Evolutionary conservation across 2,113 vertebrate genomes (phyloP), one percentile per base, ranked within the genome.

Genomic region (Saguinus imperator): DNA sequence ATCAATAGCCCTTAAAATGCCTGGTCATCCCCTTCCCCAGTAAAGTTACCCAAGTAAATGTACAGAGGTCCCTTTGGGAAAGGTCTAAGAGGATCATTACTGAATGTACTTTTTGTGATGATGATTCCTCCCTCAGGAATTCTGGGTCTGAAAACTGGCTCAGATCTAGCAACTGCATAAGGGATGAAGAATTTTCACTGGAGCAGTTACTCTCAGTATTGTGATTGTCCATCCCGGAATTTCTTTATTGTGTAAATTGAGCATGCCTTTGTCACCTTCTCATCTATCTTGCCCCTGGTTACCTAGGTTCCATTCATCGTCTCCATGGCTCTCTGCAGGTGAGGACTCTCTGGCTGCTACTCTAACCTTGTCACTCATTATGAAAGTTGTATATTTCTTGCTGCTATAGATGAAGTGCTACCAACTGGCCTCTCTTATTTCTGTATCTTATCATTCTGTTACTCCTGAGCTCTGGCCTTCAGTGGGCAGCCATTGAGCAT

Each of bases 1-100:
- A 29, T 87, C 70, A 79, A 37, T 18, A 95, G 80, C 52, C 48
- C 82, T 87, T 81, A 84, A 97, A 92, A 97, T 96, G 92, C 87
- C n/a, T 89, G 5, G 68, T 12, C 58, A n/a, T 80, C 92, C 18
- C 12, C 70, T 90, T 92, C 40, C 64, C 73, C 45, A 48, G 61
- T 87, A 81, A 90, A 94, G 23, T 32, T 48, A 76, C 45, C 35
- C 57, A 20, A 55, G 57, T 50, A 40, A 85, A 61, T 50, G 27
- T 50, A 3, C 70, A 48, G 76, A 73, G 55, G 12, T 79, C 35
- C 43, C 20, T 50, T 92, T 76, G 64, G 70, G 61, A 97, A 77
- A 68, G 5, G 70, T 80, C 48, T 76, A 58, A 79, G n/a, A 66
- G 58, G 84, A 40, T 55, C 86, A 76, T 45, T 68, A 57, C 20